Base-by-base conservation (phyloP, 2,797 vertebrate genomes). In the Urophycis tenuis region DNA sequence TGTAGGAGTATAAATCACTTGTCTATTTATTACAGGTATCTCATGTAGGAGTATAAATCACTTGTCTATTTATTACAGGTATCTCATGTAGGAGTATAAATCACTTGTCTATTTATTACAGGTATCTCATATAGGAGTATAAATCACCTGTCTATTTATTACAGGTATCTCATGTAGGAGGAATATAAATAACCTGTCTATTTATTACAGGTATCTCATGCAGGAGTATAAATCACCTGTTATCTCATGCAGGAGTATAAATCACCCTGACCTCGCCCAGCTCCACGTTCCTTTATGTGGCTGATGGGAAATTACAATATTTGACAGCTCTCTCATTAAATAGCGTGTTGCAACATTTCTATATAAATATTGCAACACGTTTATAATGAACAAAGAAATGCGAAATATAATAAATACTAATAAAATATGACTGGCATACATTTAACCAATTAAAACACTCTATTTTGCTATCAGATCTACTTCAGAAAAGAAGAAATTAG, bases 41-140 rank as follows among this genome's bases (percentile, higher is more conserved):
- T n/a, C n/a, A n/a, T n/a, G n/a, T n/a, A n/a, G n/a, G n/a, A n/a
- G n/a, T n/a, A n/a, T n/a, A n/a, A n/a, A n/a, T 85, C 64, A 81
- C 29, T 25, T 67, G 25, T 2, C n/a, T 67, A 80, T 81, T 81
- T 31, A 76, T 39, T 14, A 77, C 81, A 69, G 4, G n/a, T 14
- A n/a, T n/a, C n/a, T n/a, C n/a, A n/a, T n/a, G n/a, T n/a, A n/a
- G n/a, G n/a, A n/a, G n/a, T n/a, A n/a, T n/a, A n/a, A n/a, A n/a
- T 85, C 64, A 81, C 29, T 25, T 67, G 25, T 2, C n/a, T 67
- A 80, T 81, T 81, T 31, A 76, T 39, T 14, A 77, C 81, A 69
- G 4, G n/a, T 14, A n/a, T n/a, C n/a, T n/a, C n/a, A n/a, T n/a
- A n/a, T n/a, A n/a, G n/a, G n/a, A n/a, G n/a, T n/a, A n/a, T n/a